Conservation (phyloP, 2,113 vertebrate genomes). For the Thryonomys swinderianus region DNA sequence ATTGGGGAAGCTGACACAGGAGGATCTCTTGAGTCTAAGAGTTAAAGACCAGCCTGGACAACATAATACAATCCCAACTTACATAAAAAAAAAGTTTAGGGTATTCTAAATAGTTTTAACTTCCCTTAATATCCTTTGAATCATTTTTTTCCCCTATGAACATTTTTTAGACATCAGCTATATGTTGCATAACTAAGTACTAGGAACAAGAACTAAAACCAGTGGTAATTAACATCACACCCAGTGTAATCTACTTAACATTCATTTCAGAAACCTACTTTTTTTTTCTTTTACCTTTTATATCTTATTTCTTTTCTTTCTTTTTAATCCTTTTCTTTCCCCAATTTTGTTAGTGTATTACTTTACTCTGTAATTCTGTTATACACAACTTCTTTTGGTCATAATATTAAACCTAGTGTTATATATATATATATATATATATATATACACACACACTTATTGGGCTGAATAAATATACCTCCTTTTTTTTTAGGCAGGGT, state of each 20-base stretch:
- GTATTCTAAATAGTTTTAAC: background rate
- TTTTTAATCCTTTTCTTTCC: background rate
- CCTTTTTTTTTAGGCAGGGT: background rate
- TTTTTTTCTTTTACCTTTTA: background rate
- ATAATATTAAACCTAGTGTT: background rate
- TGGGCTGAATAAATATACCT: background rate
- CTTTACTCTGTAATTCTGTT: background rate
- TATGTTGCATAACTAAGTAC: background rate
- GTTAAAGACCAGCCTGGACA: background rate
- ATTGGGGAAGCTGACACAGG: background rate
- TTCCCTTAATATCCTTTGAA: background rate
- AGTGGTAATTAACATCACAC: background rate
- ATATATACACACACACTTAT: too few species aligned
- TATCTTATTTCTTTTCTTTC: background rate
- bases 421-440: too few species aligned
- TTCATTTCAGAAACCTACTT: background rate
- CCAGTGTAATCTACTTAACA: background rate
- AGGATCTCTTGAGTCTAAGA: background rate
- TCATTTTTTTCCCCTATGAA: accelerated
- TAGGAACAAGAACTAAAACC: background rate
- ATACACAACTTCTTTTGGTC: background rate
- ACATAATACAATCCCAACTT: background rate
- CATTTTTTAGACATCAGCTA: background rate
- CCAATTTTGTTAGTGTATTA: background rate
- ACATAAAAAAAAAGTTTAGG: background rate